Percentiles rank a stretch among this genome's conserved stretches.
phyloP scores from a whole-genome alignment of 53 echinoderm and acorn worm genomes.

The Stichopus horrens region DNA sequence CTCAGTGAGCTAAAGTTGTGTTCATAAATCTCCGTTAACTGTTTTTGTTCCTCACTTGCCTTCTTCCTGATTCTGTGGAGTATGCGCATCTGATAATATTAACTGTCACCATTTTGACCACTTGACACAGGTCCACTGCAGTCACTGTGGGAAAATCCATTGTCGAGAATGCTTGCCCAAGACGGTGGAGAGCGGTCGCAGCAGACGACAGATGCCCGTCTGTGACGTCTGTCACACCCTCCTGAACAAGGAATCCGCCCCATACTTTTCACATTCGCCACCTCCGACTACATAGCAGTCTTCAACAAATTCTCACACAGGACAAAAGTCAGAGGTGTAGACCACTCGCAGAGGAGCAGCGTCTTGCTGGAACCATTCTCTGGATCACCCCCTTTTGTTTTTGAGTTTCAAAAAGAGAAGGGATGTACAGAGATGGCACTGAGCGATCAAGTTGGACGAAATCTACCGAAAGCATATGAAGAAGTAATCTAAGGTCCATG shows the following conservation, averaged over 20 bases:
- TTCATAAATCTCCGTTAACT: too few species aligned
- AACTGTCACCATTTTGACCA: background rate
- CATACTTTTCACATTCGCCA: constrained; percentile 88
- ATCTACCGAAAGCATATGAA: too few species aligned
- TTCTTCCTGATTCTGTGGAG: background rate
- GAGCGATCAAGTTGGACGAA: too few species aligned
- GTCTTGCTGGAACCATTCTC: too few species aligned
- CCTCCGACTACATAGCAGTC: constrained; percentile 74
- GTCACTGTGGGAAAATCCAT: constrained; percentile 87
- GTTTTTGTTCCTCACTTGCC: background rate
- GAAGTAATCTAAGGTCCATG: too few species aligned
- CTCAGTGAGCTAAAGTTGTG: too few species aligned
- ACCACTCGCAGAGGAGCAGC: too few species aligned
- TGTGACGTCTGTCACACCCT: constrained; percentile 97
- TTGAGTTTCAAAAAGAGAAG: too few species aligned
- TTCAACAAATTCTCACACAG: background rate
- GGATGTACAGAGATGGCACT: too few species aligned
- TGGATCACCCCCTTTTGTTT: too few species aligned
- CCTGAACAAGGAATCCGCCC: constrained; percentile 95
- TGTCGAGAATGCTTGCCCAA: constrained; percentile 85
- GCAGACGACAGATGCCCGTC: constrained; percentile 86
- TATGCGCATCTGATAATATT: background rate
- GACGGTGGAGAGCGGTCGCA: constrained; percentile 84
- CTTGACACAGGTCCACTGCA: constrained; percentile 75
- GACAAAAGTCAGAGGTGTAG: too few species aligned